A percentile compares a stretch with the other conserved stretches of the same genome.
Conservation (phyloP, 2,888 invertebrate genomes). For the Selenia dentaria region DNA sequence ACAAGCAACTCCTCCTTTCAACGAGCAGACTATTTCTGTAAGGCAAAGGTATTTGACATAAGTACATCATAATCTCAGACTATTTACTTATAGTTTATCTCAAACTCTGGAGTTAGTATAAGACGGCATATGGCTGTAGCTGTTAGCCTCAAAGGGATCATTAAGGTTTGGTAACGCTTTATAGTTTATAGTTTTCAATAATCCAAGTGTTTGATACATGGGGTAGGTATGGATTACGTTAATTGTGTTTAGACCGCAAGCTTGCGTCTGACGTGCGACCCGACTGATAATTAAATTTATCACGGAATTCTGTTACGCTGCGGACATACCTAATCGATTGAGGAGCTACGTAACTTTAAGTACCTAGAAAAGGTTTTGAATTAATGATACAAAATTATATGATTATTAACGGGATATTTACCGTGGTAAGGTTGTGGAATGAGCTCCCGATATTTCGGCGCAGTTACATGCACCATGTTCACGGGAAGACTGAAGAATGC, state of each 20-base stretch:
- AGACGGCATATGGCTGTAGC: constrained; percentile 12
- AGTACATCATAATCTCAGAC: constrained; percentile 17
- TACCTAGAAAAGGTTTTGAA: too few relatives aligned
- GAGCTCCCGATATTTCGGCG: too few relatives aligned
- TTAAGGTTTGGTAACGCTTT: constrained; percentile 10
- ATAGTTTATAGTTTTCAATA: constrained; percentile 21
- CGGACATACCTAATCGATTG: too few relatives aligned
- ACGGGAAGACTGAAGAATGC: too few relatives aligned
- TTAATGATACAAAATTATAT: too few relatives aligned
- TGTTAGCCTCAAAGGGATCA: constrained; percentile 15
- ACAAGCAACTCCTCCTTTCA: neutral
- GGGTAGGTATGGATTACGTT: constrained; percentile 7
- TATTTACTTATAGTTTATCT: constrained; percentile 7
- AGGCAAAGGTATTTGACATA: constrained; percentile 15
- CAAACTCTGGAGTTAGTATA: constrained; percentile 12
- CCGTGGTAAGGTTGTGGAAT: too few relatives aligned
- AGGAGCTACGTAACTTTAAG: too few relatives aligned
- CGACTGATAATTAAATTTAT: constrained; percentile 17
- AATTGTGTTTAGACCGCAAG: constrained; percentile 15
- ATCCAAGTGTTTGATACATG: constrained; percentile 7
- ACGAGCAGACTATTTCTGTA: constrained; percentile 7
- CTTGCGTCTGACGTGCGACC: constrained; percentile 1
- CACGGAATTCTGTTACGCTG: constrained; percentile 5
- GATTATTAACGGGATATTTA: too few relatives aligned
- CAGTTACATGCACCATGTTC: too few relatives aligned